Conservation (phyloP, 2,113 vertebrate genomes). For the Psephotus haematonotus region DNA sequence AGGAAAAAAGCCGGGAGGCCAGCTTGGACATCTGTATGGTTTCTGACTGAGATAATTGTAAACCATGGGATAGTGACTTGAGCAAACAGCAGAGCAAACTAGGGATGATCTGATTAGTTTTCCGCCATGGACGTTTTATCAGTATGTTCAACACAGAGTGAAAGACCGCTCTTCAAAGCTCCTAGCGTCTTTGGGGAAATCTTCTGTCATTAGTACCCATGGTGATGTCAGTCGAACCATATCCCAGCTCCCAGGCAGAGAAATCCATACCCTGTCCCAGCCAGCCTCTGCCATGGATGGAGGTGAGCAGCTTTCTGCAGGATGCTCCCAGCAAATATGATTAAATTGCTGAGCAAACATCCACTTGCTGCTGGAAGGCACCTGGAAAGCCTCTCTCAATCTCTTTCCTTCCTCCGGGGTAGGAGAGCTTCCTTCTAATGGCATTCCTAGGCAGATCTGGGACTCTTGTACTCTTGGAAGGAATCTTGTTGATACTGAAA, state of each 20-base stretch:
- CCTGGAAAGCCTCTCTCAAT: neutral
- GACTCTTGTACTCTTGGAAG: neutral
- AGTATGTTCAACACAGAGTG: constrained; percentile 42
- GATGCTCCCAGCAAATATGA: neutral
- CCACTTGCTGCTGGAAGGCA: neutral
- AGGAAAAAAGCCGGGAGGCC: constrained; percentile 47
- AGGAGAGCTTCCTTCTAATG: neutral
- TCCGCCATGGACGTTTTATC: constrained; percentile 14
- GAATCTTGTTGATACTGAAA: neutral
- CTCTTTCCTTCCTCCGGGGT: neutral
- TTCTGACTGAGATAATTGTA: constrained; percentile 40
- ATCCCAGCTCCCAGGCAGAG: neutral
- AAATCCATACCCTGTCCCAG: neutral
- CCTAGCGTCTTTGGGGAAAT: constrained; percentile 31
- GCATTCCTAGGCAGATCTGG: neutral
- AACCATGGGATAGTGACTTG: constrained; percentile 40
- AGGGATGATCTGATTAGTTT: constrained; percentile 66
- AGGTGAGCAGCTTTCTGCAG: neutral
- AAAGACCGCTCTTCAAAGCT: constrained; percentile 51
- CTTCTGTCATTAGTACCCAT: constrained; percentile 58
- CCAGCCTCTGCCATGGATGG: neutral
- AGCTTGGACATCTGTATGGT: constrained; percentile 46
- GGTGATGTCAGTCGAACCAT: constrained; percentile 55
- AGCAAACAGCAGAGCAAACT: constrained; percentile 56
- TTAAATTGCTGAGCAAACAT: neutral